These are phyloP conservation scores for Sinocyclocheilus rhinocerous DNA, from an alignment of 2,113 vertebrate species.

Conservation along the genomic window DNA sequence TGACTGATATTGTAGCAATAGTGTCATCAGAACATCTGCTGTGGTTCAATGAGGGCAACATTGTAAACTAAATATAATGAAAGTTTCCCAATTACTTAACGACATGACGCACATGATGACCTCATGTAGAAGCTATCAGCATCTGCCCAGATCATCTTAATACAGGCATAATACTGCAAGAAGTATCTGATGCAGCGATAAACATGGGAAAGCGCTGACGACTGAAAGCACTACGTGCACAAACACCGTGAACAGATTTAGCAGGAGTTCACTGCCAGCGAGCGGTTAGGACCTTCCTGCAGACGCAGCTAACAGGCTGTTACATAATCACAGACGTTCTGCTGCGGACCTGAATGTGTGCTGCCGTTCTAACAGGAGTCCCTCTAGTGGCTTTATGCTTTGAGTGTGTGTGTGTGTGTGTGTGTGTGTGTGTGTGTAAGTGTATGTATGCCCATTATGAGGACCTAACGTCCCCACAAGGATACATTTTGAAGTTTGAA, in stretches of 20 bases:
- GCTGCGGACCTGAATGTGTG: neutral
- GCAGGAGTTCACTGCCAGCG: no score
- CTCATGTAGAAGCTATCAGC: neutral
- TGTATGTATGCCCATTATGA: no score
- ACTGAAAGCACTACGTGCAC: no score
- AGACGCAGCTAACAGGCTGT: slow-evolving; percentile 1
- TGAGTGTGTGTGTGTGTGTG: neutral
- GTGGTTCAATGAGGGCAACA: neutral
- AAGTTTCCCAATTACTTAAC: no score
- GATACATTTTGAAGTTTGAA: no score
- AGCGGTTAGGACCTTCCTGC: neutral
- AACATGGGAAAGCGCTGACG: neutral
- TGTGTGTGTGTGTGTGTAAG: neutral
- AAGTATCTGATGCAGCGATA: neutral
- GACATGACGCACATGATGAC: neutral
- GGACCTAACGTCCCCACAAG: no score
- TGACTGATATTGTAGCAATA: neutral
- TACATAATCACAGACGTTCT: slow-evolving; percentile 32
- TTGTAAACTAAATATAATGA: neutral
- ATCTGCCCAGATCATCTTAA: neutral
- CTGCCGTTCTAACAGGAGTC: neutral
- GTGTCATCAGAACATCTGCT: neutral
- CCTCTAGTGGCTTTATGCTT: neutral
- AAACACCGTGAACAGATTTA: neutral
- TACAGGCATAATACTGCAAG: neutral